Base-by-base conservation (phyloP, 2,888 invertebrate genomes). In the Hetaerina titia region DNA sequence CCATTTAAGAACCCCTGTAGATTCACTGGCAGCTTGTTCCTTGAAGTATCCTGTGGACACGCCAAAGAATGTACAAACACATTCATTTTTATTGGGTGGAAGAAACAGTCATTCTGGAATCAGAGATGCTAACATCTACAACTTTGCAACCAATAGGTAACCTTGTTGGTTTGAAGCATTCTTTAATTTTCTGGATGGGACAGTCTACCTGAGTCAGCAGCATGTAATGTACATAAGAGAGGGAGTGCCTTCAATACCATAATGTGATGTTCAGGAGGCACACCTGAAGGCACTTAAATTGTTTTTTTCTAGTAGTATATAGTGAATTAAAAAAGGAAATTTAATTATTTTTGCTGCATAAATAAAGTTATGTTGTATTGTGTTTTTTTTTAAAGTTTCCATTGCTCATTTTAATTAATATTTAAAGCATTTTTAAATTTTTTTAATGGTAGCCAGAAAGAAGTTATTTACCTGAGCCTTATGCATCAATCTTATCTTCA, bases 61-160 rank as follows among this genome's bases (percentile, higher is more conserved):
- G 13, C 9, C 13, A 22, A 69, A n/a, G n/a, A 92, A 92, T 56
- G 22, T 69, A 15, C 69, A 64, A 60, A 56, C n/a, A 8, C 56
- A 92, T 74, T 74, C 92, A 15, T 92, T 56, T 13, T 22, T 92
- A 9, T 22, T 92, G 22, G 92, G 92, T 45, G 92, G 92, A 45
- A 64, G 92, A 15, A 92, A 92, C n/a, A 92, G 92, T 45, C 69
- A 92, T 57, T 69, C 64, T 74, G 92, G 92, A n/a, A 45, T 92
- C 56, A 64, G 92, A 19, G 69, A 92, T 92, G 92, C 69, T 6
- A 92, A 92, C n/a, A 69, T 92, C 22, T 92, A 92, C 69, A 92
- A 92, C 60, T 74, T 92, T 17, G 15, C 56, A 8, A 92, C 92
- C 2, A 64, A 57, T 22, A 92, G 92, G 92, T 92, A 89, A 81